phyloP scores from a whole-genome alignment of 2,797 vertebrate genomes.

The Danio albolineatus region DNA sequence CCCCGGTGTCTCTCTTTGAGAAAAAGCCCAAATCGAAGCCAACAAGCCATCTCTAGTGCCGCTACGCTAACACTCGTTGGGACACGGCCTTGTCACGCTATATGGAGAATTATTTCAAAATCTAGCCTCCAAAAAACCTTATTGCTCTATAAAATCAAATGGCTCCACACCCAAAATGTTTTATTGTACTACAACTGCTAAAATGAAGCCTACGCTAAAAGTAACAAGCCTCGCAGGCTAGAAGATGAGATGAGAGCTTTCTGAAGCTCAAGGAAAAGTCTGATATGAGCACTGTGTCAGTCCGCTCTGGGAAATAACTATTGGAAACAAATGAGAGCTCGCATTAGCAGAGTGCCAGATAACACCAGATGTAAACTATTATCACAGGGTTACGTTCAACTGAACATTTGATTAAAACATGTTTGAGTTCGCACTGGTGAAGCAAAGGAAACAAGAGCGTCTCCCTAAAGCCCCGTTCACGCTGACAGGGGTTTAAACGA shows the following conservation, averaged over 20 bases:
- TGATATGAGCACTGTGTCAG: slow-evolving; percentile 9
- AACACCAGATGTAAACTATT: slow-evolving; percentile 72
- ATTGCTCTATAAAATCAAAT: slow-evolving; percentile 58
- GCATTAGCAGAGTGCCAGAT: slow-evolving; percentile 50
- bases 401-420: slow-evolving; percentile 70
- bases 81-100: slow-evolving; percentile 49
- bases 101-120: slow-evolving; percentile 37
- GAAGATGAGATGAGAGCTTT: slow-evolving; percentile 31
- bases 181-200: slow-evolving; percentile 42
- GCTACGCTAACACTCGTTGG: slow-evolving; percentile 27
- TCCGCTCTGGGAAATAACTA: slow-evolving; percentile 29
- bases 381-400: slow-evolving; percentile 63
- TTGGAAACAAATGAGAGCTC: slow-evolving; percentile 45
- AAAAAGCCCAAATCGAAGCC: slow-evolving; percentile 53
- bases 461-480: not conserved
- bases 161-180: slow-evolving; percentile 56
- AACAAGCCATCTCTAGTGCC: slow-evolving; percentile 24
- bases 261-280: slow-evolving; percentile 20
- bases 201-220: slow-evolving; percentile 28
- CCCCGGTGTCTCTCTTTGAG: slow-evolving; percentile 36
- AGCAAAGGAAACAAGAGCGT: slow-evolving; percentile 31
- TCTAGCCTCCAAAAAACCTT: slow-evolving; percentile 41
- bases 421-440: slow-evolving; percentile 49
- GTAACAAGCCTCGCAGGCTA: slow-evolving; percentile 39
- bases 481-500: not conserved